Evolutionary conservation across 2,113 vertebrate genomes (phyloP).

Genomic region (Ptychochromis oligacanthus): DNA sequence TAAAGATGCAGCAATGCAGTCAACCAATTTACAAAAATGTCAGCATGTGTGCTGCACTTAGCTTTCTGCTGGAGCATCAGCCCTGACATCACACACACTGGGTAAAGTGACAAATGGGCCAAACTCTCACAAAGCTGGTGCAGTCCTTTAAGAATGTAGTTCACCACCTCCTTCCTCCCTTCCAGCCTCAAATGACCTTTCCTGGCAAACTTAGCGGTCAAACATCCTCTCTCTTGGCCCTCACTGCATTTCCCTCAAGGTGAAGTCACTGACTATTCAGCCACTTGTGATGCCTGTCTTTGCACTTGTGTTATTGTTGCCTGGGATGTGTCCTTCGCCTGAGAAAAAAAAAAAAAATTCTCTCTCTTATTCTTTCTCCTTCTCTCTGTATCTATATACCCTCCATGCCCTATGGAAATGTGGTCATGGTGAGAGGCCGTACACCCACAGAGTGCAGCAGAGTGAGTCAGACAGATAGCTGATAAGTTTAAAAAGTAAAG

Average conservation of each 20-base stretch:
- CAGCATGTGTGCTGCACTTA: not conserved
- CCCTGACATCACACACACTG: not conserved
- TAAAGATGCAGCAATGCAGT: not conserved
- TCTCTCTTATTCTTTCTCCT: not conserved
- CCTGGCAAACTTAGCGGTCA: conserved; percentile 45
- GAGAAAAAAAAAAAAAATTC: conserved; percentile 14
- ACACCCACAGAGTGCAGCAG: not conserved
- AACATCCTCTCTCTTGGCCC: conserved; percentile 40
- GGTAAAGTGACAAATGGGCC: conserved; percentile 34
- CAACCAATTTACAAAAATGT: not conserved
- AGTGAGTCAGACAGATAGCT: not conserved
- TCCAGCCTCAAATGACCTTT: conserved; percentile 59
- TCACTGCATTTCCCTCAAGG: conserved; percentile 44
- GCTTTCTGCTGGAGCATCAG: not conserved
- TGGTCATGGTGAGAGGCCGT: not conserved
- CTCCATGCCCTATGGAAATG: conserved; percentile 5
- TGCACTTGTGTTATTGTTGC: conserved; percentile 70
- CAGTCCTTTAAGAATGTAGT: conserved; percentile 49
- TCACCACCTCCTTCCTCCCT: not conserved
- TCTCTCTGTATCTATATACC: not conserved
- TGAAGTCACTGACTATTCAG: conserved; percentile 74
- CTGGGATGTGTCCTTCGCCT: conserved; percentile 50
- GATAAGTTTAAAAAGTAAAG: not conserved
- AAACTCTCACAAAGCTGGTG: conserved; percentile 48
- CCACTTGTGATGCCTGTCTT: conserved; percentile 63